Base-by-base conservation (phyloP, 2,888 invertebrate genomes). In the Aspidiotus destructor region DNA sequence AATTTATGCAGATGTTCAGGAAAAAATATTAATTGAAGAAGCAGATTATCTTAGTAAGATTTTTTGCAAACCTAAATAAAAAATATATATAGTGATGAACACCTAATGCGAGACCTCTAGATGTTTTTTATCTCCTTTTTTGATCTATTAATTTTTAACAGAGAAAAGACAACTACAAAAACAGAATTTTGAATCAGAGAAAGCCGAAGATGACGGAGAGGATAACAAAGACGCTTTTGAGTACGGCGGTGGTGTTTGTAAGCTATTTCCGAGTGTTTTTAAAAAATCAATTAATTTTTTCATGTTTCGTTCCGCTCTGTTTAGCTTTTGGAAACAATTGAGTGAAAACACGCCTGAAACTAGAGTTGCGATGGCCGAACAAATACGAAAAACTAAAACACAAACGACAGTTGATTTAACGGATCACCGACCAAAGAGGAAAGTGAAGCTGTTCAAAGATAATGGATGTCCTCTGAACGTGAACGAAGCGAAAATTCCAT, bases 281-380 rank as follows among this genome's bases (percentile, higher is more conserved):
- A 1, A 28, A 28, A 28, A 60, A 15, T 15, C 7, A 57, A 60
- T 17, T 13, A 9, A 40, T 60, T 40, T 5, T 28, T 17, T n/a
- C 17, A 7, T 60, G 10, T 17, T n/a, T 40, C 42, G 42, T 13
- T 61, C 11, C n/a, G 41, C 15, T 8, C 9, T n/a, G 16, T 61
- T 13, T 28, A 80, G 81, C 72, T 92, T 88, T 78, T 96, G 92
- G 91, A 82, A 87, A 60, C 82, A 86, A 73, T 84, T 84, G 73
- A 85, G 87, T 73, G 86, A 88, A 75, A 86, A 93, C 76, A 89
- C 92, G 8, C 95, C 95, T 0, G 94, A 95, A 79, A 87, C 88
- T 11, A 84, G 95, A 41, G 75, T 84, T 7, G 88, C 88, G 76
- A 88, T 92, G 69, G 86, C 89, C 16, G 80, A 82, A 71, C 72